A percentile compares a stretch with the other conserved stretches of the same genome.
Conservation (phyloP, 2,797 vertebrate species). For the Manis pentadactyla region DNA sequence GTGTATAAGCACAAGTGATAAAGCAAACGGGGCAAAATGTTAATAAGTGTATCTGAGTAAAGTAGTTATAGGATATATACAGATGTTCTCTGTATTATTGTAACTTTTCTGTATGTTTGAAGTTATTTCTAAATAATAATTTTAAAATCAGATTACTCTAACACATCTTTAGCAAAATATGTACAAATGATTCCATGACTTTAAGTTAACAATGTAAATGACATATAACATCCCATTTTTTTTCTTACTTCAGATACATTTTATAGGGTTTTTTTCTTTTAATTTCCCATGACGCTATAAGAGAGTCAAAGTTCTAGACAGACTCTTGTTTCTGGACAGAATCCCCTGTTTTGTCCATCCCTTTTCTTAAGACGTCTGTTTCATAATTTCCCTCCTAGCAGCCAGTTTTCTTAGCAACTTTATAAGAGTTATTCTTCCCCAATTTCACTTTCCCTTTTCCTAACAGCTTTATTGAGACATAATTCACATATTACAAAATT, state of each 20-base stretch:
- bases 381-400: not conserved
- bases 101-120: not conserved
- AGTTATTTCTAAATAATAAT: not conserved
- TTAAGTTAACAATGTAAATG: not conserved
- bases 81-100: not conserved
- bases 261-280: not conserved
- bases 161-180: not conserved
- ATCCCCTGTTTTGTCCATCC: not conserved
- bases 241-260: not conserved
- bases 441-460: not conserved
- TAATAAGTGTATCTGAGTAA: not conserved
- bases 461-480: not conserved
- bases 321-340: not conserved
- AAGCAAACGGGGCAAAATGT: not conserved
- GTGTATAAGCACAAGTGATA: not conserved
- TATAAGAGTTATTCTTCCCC: not conserved
- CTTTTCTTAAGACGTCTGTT: not conserved
- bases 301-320: not conserved
- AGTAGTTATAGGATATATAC: not conserved
- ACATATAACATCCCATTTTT: not conserved
- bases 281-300: not conserved
- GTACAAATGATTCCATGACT: not conserved
- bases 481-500: not conserved
- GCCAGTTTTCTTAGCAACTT: not conserved
- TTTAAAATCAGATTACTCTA: not conserved